These are phyloP conservation scores for Mellivora capensis DNA, from an alignment of 2,113 vertebrate species.

Conservation along the genomic window DNA sequence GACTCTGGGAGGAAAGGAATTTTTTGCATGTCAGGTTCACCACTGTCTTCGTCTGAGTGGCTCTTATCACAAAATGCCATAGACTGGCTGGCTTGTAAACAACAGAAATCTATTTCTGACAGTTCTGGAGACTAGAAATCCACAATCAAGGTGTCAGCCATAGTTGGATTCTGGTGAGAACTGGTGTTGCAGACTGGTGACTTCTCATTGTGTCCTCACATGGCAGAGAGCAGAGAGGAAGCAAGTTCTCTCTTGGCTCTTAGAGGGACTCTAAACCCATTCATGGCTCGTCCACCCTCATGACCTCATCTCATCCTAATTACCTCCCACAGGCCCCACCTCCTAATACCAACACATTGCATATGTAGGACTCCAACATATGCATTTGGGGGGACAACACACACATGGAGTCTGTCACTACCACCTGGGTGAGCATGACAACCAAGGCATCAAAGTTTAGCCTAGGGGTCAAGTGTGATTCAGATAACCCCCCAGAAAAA, in stretches of 20 bases:
- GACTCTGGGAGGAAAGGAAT: not conserved
- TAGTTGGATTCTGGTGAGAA: not conserved
- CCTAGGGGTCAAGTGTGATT: not conserved
- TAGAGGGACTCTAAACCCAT: not conserved
- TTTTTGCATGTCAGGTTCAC: not conserved
- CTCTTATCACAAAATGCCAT: not conserved
- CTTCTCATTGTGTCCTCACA: not conserved
- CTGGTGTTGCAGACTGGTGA: not conserved
- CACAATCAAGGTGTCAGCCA: too few relatives aligned
- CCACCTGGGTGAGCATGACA: not conserved
- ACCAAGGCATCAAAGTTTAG: not conserved
- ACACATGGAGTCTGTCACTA: not conserved
- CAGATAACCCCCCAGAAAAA: not conserved
- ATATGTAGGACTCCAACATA: not conserved
- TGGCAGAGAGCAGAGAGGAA: not conserved
- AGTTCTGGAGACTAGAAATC: not conserved
- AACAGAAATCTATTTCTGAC: too few relatives aligned
- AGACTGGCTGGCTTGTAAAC: not conserved
- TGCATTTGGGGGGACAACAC: not conserved
- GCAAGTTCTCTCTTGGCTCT: fast-evolving
- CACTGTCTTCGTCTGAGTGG: fast-evolving
- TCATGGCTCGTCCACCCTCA: not conserved
- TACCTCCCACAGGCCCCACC: not conserved
- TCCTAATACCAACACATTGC: not conserved
- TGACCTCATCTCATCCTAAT: not conserved